phyloP scores from a whole-genome alignment of 2,113 vertebrate species.

The Leucosticte australis region DNA sequence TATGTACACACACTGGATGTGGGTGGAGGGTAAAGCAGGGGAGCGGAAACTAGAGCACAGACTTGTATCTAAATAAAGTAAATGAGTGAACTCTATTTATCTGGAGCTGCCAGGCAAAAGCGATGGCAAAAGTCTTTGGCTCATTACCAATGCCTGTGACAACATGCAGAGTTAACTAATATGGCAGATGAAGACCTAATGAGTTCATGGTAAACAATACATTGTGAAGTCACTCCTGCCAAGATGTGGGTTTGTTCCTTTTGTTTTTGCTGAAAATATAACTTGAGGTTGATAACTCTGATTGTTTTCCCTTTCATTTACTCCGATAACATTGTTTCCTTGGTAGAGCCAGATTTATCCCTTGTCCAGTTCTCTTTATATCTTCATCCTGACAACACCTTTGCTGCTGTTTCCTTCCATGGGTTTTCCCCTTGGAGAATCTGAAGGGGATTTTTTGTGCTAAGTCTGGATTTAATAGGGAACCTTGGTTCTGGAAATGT shows the following conservation, averaged over 20 bases:
- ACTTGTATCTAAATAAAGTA: background rate
- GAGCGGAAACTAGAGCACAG: fast-evolving
- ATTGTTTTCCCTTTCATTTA: background rate
- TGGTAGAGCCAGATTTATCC: background rate
- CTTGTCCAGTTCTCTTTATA: background rate
- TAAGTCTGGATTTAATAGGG: background rate
- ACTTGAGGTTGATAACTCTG: background rate
- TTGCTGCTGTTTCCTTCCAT: background rate
- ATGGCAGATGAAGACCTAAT: background rate
- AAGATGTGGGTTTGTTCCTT: background rate
- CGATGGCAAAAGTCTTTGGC: background rate
- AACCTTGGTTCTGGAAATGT: background rate
- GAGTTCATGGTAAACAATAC: background rate
- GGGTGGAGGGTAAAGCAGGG: background rate
- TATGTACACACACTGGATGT: background rate
- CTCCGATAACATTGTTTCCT: background rate
- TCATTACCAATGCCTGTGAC: background rate
- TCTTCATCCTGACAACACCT: background rate
- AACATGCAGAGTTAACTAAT: background rate
- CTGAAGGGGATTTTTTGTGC: background rate
- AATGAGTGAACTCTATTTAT: background rate
- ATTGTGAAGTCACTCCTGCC: background rate
- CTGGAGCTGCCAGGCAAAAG: background rate
- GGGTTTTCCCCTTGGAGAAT: background rate
- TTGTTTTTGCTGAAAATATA: background rate